Evolutionary conservation across 2,797 vertebrate genomes (phyloP), one percentile per base, ranked within the genome.

Genomic region (Odontamblyopus rebecca): DNA sequence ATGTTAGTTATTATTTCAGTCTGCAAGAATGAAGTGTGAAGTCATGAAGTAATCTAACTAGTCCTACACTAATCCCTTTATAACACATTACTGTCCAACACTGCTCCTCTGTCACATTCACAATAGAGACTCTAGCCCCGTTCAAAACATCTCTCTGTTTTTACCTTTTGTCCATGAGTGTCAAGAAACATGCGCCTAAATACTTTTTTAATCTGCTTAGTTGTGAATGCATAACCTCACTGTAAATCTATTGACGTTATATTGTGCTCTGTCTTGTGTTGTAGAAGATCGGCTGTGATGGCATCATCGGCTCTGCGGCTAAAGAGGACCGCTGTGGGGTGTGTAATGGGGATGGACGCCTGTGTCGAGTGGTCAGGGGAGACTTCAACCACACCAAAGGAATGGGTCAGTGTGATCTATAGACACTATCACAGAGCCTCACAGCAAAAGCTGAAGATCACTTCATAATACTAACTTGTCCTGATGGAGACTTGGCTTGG

Each of bases 361-460:
- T 96, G 79, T 99, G 98, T 89, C 96, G 95, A 67, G 96, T 99
- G 44, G 93, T 99, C 65, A 97, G 95, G 87, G 97, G 98, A 18
- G 96, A 98, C 91, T 98, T 98, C 92, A 98, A 96, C 87, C 96
- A 96, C 91, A 95, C 95, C 73, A 96, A 93, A 82, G 97, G 97
- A 69, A 96, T 95, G 93, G 97, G 97, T 98, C 88, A 95, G 96
- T 94, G 16, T 60, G 12, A 11, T 26, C 23, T 12, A n/a, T 9
- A n/a, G 13, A 3, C 54, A 26, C 23, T 57, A 7, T 4, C 4
- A 26, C 54, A 57, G 9, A 56, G 23, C n/a, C n/a, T 26, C n/a
- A 54, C 5, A 13, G 44, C 2, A 48, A 48, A 48, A 48, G 15
- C 19, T 54, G 53, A 5, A 54, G 53, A 9, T 8, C 7, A 9